Base-by-base conservation (phyloP, 1,140 invertebrate genomes). In the Oncopodura yosiiana region DNA sequence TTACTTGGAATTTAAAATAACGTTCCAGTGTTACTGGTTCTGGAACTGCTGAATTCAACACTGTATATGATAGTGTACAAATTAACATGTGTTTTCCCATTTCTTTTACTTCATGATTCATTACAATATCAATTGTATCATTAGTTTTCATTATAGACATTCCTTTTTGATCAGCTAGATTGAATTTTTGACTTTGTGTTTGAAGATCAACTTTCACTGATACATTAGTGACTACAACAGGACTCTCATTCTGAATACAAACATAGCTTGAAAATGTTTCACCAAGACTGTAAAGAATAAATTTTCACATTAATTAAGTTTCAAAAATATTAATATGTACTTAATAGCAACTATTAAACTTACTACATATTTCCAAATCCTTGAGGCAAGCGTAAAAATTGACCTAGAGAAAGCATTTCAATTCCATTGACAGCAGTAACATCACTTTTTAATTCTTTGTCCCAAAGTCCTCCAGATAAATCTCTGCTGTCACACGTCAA, bases 211-310 rank as follows among this genome's bases (percentile, higher is more conserved):
- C 81, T 71, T 90, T 91, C 1, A 93, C 81, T 18, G 74, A 78
- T 18, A 94, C 84, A 73, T 88, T 81, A 60, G 84, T 82, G 12
- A 89, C 85, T 11, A 77, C 66, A 72, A 89, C 81, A 56, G 79
- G 78, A 49, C 89, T 93, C 68, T 94, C 89, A 77, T 97, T 98
- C 66, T 95, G 89, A 42, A 98, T 87, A 75, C 89, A 94, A 45
- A 99, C 82, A 68, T 95, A 97, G 70, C 93, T 92, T 1, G 93
- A 91, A 75, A 98, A 98, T 21, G 91, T 97, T 78, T 98, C 94
- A 18, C 95, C 95, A 23, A 88, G 69, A 14, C 16, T 32, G 44
- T 49, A 11, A 27, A 19, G 16, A 45, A 45, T 24, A 27, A n/a
- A n/a, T n/a, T n/a, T n/a, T n/a, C n/a, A n/a, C n/a, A n/a, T n/a